Evolutionary conservation across 1,140 invertebrate species (phyloP).

Genomic region (Zaprionus kolodkinae): DNA sequence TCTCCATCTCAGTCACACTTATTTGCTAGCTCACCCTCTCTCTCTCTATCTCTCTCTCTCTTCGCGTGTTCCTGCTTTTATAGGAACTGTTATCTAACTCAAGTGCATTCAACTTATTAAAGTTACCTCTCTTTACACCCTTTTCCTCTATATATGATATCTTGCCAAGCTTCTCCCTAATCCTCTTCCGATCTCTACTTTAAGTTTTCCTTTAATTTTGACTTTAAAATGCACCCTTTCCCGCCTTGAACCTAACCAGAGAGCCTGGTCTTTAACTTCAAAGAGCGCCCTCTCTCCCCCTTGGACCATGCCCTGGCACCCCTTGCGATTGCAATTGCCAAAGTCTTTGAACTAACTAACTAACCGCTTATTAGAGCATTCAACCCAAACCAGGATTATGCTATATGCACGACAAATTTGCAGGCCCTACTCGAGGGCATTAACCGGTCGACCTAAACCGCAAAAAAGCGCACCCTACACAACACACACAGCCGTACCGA

Average conservation of each 20-base stretch:
- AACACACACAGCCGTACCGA: background rate
- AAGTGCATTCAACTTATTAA: background rate
- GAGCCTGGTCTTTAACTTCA: background rate
- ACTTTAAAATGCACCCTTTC: background rate
- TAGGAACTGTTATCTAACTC: background rate
- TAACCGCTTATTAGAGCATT: slow-evolving; percentile 16
- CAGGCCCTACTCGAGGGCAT: slow-evolving; percentile 9
- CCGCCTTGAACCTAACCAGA: background rate
- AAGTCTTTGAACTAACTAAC: slow-evolving; percentile 5
- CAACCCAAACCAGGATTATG: slow-evolving; percentile 3
- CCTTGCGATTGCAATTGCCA: background rate
- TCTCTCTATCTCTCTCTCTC: background rate
- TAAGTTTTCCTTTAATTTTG: background rate
- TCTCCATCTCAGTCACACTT: background rate
- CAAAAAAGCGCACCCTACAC: slow-evolving; percentile 17
- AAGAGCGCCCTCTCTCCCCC: background rate
- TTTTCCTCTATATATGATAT: too few relatives aligned
- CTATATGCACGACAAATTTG: background rate
- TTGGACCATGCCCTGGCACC: background rate
- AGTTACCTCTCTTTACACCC: background rate
- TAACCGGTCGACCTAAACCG: slow-evolving; percentile 14
- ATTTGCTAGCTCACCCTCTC: background rate
- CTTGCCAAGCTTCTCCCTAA: background rate
- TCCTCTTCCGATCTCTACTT: background rate
- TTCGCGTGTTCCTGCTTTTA: background rate